A percentile compares a stretch with the other conserved stretches of the same genome.
Evolutionary conservation across 2,797 vertebrate genomes (phyloP).

Genomic region (Cuniculus paca): DNA sequence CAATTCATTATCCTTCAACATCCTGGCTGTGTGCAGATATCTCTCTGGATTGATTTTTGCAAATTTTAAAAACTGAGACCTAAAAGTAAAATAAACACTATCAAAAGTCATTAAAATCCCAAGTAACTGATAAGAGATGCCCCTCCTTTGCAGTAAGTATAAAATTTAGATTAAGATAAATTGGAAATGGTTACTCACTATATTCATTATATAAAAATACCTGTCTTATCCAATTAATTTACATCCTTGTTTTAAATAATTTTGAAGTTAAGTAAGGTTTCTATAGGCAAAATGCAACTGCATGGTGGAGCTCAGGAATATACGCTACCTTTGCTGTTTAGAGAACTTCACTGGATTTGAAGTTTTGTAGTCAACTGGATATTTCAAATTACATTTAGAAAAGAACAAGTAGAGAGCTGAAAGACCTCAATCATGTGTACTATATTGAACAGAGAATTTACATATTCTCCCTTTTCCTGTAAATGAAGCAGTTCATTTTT

Average conservation of each 20-base stretch:
- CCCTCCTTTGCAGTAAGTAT: not conserved
- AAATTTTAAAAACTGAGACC: constrained; percentile 45
- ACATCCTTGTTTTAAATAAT: not conserved
- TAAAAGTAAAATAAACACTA: not conserved
- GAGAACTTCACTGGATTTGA: not conserved
- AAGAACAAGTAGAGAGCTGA: not conserved
- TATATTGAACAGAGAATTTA: not conserved
- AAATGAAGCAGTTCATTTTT: not conserved
- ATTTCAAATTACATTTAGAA: not conserved
- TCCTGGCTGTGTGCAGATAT: not conserved
- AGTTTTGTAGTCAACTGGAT: not conserved
- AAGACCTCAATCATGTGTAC: not conserved
- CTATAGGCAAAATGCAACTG: not conserved
- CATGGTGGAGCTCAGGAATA: not conserved
- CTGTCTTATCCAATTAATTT: constrained; percentile 36
- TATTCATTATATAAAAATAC: not conserved
- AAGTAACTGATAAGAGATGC: not conserved
- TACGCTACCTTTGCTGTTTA: not conserved
- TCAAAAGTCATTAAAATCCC: not conserved
- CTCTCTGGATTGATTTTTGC: not conserved
- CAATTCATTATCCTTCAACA: constrained; percentile 53
- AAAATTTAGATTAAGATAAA: constrained; percentile 8
- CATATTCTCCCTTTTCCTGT: not conserved
- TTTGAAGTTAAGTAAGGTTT: not conserved
- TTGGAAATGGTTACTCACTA: not conserved